A percentile compares a stretch with the other conserved stretches of the same genome.
phyloP scores from a whole-genome alignment of 2,888 invertebrate species.

The Augiades crinisus region DNA sequence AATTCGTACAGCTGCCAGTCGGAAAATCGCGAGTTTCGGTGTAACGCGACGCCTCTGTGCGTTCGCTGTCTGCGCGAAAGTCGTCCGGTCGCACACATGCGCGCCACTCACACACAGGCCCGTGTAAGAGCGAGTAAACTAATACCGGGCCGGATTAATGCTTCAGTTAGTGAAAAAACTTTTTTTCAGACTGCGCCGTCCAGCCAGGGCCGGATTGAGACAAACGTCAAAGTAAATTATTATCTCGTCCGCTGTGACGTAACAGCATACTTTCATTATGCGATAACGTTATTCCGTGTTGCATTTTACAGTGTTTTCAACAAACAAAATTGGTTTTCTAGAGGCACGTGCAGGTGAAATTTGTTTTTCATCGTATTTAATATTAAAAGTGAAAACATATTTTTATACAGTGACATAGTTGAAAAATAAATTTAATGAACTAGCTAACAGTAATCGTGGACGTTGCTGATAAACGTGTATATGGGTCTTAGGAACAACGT shows the following conservation, averaged over 20 bases:
- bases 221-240: constrained; percentile 38
- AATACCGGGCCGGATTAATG: constrained; percentile 81
- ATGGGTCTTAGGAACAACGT: constrained; percentile 3
- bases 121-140: constrained; percentile 77
- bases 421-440: background rate
- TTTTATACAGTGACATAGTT: background rate
- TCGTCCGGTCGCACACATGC: constrained; percentile 72
- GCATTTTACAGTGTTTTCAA: constrained; percentile 15
- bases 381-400: background rate
- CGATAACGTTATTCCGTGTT: constrained; percentile 21
- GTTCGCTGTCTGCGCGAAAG: constrained; percentile 67
- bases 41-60: constrained; percentile 47
- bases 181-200: constrained; percentile 80
- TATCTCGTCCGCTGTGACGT: constrained; percentile 29
- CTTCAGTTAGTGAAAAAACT: constrained; percentile 82
- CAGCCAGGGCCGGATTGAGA: constrained; percentile 66
- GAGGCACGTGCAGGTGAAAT: constrained; percentile 10
- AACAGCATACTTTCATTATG: constrained; percentile 25
- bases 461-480: background rate
- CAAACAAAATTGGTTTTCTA: constrained; percentile 17
- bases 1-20: constrained; percentile 34
- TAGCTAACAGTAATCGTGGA: background rate
- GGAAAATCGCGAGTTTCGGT: constrained; percentile 36
- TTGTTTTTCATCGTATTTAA: background rate
- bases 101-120: constrained; percentile 56